phyloP scores from a whole-genome alignment of 2,797 vertebrate genomes.

The Agapornis canus region DNA sequence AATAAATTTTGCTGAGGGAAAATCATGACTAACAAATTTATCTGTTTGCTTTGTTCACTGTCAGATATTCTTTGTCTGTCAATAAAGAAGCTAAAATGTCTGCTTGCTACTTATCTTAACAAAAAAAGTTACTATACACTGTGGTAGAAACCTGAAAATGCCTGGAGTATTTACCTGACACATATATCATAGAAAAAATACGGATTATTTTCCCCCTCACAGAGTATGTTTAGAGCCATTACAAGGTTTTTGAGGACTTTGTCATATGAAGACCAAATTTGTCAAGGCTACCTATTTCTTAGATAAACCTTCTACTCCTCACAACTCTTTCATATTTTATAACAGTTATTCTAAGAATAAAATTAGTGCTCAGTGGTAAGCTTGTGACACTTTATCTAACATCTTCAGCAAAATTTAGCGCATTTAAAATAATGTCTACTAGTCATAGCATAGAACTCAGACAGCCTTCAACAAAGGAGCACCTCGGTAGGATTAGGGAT shows the following conservation, averaged over 20 bases:
- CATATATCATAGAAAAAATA: background rate
- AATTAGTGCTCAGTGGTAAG: background rate
- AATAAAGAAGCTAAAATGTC: background rate
- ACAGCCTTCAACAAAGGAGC: background rate
- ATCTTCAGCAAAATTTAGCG: background rate
- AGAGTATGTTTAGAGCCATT: background rate
- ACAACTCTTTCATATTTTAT: background rate
- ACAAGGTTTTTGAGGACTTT: background rate
- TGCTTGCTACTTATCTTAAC: background rate
- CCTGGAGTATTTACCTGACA: background rate
- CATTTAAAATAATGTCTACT: background rate
- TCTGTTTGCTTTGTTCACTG: background rate
- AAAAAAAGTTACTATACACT: background rate
- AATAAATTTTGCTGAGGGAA: conserved; percentile 30
- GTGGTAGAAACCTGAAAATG: background rate
- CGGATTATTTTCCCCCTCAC: background rate
- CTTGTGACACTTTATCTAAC: background rate
- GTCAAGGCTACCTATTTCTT: background rate
- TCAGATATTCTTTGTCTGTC: background rate
- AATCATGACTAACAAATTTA: background rate
- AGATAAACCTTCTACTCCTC: background rate
- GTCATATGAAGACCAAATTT: background rate
- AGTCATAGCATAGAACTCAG: background rate
- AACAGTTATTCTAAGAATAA: background rate
- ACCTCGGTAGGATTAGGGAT: background rate